Percentiles rank a stretch among this genome's conserved stretches.
phyloP scores from a whole-genome alignment of 1,140 invertebrate species.

The Drosophila santomea region DNA sequence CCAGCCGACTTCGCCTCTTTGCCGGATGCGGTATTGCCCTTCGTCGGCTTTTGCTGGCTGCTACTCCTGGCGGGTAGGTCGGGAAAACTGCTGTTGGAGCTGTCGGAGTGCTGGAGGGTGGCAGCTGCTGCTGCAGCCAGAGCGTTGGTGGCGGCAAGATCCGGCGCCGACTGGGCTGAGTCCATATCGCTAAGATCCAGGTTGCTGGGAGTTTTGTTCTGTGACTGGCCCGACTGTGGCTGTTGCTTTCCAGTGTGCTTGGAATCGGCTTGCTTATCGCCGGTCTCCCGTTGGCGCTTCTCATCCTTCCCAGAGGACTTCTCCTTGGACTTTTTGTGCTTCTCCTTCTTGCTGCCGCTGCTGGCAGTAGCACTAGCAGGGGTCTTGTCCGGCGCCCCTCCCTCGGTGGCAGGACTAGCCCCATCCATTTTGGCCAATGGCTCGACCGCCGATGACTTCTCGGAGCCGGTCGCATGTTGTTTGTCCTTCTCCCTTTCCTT shows the following conservation, averaged over 20 bases:
- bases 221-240: slow-evolving; percentile 11
- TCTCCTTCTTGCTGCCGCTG: slow-evolving; percentile 63
- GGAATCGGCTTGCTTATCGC: slow-evolving; percentile 31
- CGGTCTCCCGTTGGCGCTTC: slow-evolving; percentile 66
- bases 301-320: slow-evolving; percentile 73
- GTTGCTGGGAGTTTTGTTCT: slow-evolving; percentile 55
- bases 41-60: slow-evolving; percentile 45
- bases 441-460: slow-evolving; percentile 28
- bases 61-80: slow-evolving; percentile 65
- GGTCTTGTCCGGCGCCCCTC: slow-evolving; percentile 16
- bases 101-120: slow-evolving; percentile 80
- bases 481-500: slow-evolving; percentile 62
- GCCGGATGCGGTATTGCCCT: slow-evolving; percentile 9
- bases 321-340: slow-evolving; percentile 74
- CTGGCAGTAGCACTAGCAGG: slow-evolving; percentile 17
- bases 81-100: slow-evolving; percentile 83
- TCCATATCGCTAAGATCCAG: slow-evolving; percentile 77
- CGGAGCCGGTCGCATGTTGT: slow-evolving; percentile 6
- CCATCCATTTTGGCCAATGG: slow-evolving; percentile 48
- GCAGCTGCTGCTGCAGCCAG: slow-evolving; percentile 70
- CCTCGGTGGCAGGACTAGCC: slow-evolving; percentile 31
- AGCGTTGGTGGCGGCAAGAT: slow-evolving; percentile 56
- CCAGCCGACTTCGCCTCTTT: slow-evolving; percentile 50
- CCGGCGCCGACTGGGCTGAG: slow-evolving; percentile 70
- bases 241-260: slow-evolving; percentile 47